Conservation (phyloP, 2,797 vertebrate genomes). For the Stomatorhinus walkeri region DNA sequence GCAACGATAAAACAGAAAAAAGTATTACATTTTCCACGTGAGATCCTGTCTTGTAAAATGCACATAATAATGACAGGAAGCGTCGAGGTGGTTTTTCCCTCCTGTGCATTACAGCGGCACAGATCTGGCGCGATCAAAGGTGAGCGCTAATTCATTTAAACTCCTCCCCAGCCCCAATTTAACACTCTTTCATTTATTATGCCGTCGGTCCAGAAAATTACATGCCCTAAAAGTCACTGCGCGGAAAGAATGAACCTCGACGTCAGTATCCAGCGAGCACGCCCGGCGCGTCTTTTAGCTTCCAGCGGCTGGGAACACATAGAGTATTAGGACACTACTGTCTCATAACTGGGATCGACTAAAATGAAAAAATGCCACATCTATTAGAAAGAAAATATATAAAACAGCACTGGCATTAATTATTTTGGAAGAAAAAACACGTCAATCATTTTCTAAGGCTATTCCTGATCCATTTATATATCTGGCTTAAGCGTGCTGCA, state of each 20-base stretch:
- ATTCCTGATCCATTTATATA: neutral
- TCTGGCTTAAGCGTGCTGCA: neutral
- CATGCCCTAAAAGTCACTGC: neutral
- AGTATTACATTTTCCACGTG: neutral
- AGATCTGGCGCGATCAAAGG: neutral
- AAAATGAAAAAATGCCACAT: neutral
- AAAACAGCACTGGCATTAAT: neutral
- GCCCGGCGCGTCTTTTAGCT: neutral
- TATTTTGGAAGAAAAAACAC: neutral
- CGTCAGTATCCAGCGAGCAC: neutral
- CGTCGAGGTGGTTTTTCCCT: neutral
- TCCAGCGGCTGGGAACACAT: neutral
- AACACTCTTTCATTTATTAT: neutral
- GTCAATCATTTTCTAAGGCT: neutral
- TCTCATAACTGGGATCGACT: neutral
- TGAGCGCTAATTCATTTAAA: neutral
- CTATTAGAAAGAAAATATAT: neutral
- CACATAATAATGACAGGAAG: neutral
- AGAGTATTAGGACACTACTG: neutral
- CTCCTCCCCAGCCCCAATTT: neutral
- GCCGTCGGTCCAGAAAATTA: neutral
- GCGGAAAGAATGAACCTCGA: neutral
- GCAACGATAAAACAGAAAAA: neutral
- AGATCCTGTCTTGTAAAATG: neutral
- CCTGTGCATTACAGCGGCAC: neutral